Base-by-base conservation (phyloP, 2,113 vertebrate genomes). In the Taurulus bubalis region DNA sequence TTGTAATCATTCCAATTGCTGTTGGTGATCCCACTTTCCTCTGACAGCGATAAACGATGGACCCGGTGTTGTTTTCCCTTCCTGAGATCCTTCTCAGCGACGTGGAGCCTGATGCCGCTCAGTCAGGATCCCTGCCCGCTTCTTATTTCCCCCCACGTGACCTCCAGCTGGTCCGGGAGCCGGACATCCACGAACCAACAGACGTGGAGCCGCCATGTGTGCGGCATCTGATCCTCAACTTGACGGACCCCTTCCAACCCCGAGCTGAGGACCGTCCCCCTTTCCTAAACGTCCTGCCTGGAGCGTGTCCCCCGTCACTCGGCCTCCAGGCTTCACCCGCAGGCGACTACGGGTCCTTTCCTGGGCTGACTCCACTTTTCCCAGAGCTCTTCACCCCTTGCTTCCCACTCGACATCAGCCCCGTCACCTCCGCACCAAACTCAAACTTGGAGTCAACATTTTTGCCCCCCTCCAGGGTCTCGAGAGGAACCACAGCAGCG, bases 401-500 rank as follows among this genome's bases (percentile, higher is more conserved):
- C 1, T 28, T 16, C 11, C 8, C 66, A 10, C 71, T 3, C 7
- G 6, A 26, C 1, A 0, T 24, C 8, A 10, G 9, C 9, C 40
- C 26, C 2, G 0, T 22, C 10, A 0, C n/a, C 2, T 40, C 11
- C 2, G 1, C 0, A 0, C 12, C 51, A 0, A 6, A 1, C 3
- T 15, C 59, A 38, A 26, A 0, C 0, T 65, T 69, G 2, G 36
- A 32, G 30, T 15, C 16, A 49, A 9, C 1, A 1, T 30, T 10
- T 68, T 30, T 8, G 18, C 26, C 65, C 42, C 64, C n/a, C n/a
- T n/a, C 26, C 26, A 89, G 84, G 79, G 6, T 16, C 49, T 62
- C 2, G 0, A 42, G 26, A 14, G 18, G 24, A 16, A 22, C n/a
- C n/a, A n/a, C n/a, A n/a, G n/a, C n/a, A n/a, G n/a, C n/a, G n/a